Evolutionary conservation across 2,113 vertebrate species (phyloP).

Genomic region (Archilochus colubris): DNA sequence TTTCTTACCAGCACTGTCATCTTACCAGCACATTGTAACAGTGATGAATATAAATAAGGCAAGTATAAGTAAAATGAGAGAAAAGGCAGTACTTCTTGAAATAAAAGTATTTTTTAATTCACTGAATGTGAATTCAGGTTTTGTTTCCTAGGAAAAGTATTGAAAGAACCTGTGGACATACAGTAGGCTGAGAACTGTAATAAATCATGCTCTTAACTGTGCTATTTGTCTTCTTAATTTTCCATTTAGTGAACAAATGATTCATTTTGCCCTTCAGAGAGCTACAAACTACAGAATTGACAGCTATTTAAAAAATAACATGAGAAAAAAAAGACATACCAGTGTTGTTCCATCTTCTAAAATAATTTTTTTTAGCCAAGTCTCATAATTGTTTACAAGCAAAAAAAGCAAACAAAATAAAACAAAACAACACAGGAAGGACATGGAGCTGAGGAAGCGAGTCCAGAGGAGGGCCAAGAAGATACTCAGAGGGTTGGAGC

Average conservation of each 20-base stretch:
- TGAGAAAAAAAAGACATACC: not conserved
- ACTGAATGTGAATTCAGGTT: not conserved
- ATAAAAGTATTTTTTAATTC: slow-evolving; percentile 9
- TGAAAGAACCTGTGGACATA: slow-evolving; percentile 41
- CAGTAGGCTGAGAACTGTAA: slow-evolving; percentile 25
- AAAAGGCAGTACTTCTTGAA: slow-evolving; percentile 8
- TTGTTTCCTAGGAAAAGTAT: slow-evolving; percentile 40
- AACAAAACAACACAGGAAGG: too few species aligned
- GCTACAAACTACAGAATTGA: slow-evolving; percentile 43
- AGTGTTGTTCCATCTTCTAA: slow-evolving; percentile 10
- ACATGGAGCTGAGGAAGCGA: too few species aligned
- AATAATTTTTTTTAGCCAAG: slow-evolving; percentile 45
- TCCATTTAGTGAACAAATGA: slow-evolving; percentile 60
- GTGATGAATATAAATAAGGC: not conserved
- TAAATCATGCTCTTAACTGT: slow-evolving; percentile 47
- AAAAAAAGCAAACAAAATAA: too few species aligned
- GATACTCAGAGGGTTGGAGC: too few species aligned
- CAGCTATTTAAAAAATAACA: slow-evolving; percentile 33
- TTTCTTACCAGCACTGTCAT: not conserved
- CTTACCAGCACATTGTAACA: not conserved
- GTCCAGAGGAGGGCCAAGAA: too few species aligned
- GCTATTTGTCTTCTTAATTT: slow-evolving; percentile 59
- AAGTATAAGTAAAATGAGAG: not conserved
- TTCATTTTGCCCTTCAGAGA: slow-evolving; percentile 51
- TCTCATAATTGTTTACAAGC: not conserved